These are phyloP conservation scores for Cliona cf. orientalis DNA, from an alignment of 37 sponge, comb jelly and placozoan genomes.

Conservation along the genomic window DNA sequence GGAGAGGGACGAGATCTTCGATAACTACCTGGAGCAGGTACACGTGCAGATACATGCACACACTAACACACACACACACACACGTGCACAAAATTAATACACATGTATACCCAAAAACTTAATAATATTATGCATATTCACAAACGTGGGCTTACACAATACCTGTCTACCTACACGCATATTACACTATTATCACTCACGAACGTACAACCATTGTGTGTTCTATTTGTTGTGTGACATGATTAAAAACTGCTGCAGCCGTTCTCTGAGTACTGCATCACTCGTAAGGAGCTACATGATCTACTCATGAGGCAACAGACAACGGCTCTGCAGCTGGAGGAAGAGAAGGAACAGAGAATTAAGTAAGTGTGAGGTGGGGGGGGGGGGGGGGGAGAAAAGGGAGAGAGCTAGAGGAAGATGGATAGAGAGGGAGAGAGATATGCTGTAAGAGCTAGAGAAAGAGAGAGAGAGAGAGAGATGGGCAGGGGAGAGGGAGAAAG, in stretches of 20 bases:
- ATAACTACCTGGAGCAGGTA: slow-evolving; percentile 62
- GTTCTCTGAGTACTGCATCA: slow-evolving; percentile 70
- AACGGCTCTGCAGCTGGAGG: slow-evolving; percentile 53
- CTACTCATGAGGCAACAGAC: slow-evolving; percentile 46
- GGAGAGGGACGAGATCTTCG: slow-evolving; percentile 67
- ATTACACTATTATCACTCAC: neutral
- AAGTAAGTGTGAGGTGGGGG: too few species aligned
- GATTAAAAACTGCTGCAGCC: slow-evolving; percentile 38
- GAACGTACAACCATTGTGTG: neutral
- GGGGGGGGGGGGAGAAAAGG: neutral
- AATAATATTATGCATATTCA: too few species aligned
- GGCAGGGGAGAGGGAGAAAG: slow-evolving; percentile 6
- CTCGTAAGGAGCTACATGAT: slow-evolving; percentile 63
- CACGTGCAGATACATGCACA: neutral
- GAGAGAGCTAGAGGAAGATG: neutral
- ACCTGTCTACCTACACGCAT: neutral
- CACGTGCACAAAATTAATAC: too few species aligned
- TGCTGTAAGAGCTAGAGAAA: neutral
- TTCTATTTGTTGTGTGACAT: too few species aligned
- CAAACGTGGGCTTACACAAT: neutral
- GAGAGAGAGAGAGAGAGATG: neutral
- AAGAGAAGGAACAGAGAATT: slow-evolving; percentile 41
- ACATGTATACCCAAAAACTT: neutral
- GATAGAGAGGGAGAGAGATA: neutral
- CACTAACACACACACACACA: slow-evolving; percentile 1